Evolutionary conservation across 1,140 invertebrate genomes (phyloP), one percentile per base, ranked within the genome.

Genomic region (Scaptomyza graminum): DNA sequence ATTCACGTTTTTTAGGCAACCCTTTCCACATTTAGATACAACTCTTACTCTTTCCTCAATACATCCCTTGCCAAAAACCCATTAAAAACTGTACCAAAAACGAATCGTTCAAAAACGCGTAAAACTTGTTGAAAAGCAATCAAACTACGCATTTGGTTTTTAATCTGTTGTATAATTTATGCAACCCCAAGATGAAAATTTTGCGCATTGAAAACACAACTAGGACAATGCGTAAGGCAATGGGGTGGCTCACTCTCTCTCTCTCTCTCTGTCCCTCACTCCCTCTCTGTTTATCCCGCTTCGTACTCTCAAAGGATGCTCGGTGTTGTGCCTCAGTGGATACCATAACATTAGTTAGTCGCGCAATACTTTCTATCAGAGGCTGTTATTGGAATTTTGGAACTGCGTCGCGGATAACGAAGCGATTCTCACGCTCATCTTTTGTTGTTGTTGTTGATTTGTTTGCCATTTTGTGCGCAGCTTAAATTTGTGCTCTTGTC

Each of bases 51-150:
- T 3, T 18, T 18, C 44, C 18, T 6, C n/a, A n/a, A n/a, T n/a
- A 31, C 46, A 9, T 15, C 22, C 6, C 11, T 9, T 34, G 31
- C 34, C 13, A 9, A 41, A 37, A 37, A 43, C 9, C 25, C 28
- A 43, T 56, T 39, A 64, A 68, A 49, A 69, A 85, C 82, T 85
- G 82, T 85, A 85, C 82, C 61, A 37, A 59, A 55, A 73, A 1
- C 18, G 12, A 75, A 76, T 50, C 71, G 76, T 44, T 76, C 55
- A 70, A 87, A 87, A 70, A 49, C 70, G 82, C 82, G 74, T 78
- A 78, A 87, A 87, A 82, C 75, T 66, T 66, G 75, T 85, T 82
- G 66, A 87, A 75, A 81, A 82, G 82, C 74, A 66, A 87, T 81
- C 65, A 52, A 59, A 87, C 66, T 81, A 74, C 82, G 82, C 82